Base-by-base conservation (phyloP, 1,140 invertebrate genomes). In the Nymphalis io region DNA sequence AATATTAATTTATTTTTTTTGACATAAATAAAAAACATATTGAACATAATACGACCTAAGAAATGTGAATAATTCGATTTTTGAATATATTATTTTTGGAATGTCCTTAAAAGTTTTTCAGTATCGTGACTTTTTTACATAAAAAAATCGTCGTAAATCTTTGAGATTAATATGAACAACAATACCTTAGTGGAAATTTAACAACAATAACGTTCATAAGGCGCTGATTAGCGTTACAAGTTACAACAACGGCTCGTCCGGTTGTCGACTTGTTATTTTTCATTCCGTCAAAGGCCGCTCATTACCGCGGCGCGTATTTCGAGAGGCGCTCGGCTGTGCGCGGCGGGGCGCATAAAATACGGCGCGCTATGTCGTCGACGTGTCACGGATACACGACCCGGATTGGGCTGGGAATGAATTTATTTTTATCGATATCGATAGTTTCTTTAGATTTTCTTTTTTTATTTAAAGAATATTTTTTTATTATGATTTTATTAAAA, bases 381-480 rank as follows among this genome's bases (percentile, higher is more conserved):
- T 85, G 85, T 87, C 83, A 87, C 83, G 80, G 84, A 84, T 84
- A 86, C 80, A 78, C 79, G 81, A 80, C 75, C 75, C 77, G 70
- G 55, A n/a, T 76, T 72, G 51, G 69, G 55, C 63, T 44, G 57
- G 76, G 39, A 68, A 27, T 42, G 61, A 42, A 40, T 16, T 44
- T 55, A 58, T n/a, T 64, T 57, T 38, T n/a, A 16, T 61, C 55
- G 42, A 60, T 67, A 62, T 60, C 55, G 57, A 61, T 61, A 53
- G 5, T 23, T 21, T 42, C 15, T 23, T 18, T 6, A 18, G 0
- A 42, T 53, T 53, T n/a, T 15, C n/a, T 0, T n/a, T 44, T 44
- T 13, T n/a, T n/a, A 1, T n/a, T 15, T 3, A 2, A n/a, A 44
- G 13, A 44, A n/a, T 15, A 33, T 8, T 8, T 33, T 8, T 33